These are phyloP conservation scores for Pangasius mekongensis DNA, from an alignment of 2,797 vertebrate genomes.

Conservation along the genomic window DNA sequence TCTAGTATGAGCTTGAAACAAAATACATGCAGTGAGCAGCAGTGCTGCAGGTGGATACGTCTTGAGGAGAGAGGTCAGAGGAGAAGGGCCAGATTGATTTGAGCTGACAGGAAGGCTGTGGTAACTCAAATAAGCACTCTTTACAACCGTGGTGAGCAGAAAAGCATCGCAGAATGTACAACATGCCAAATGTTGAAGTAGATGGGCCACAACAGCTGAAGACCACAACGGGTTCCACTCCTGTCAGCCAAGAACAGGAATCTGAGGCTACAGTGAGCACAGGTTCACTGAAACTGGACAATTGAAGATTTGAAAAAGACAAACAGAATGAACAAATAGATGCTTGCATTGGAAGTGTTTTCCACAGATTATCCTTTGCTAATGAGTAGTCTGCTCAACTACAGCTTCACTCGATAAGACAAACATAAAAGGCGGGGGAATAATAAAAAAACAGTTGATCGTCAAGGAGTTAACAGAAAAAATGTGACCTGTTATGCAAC, in stretches of 20 bases:
- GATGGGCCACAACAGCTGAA: neutral
- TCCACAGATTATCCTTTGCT: neutral
- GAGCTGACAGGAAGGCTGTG: no score
- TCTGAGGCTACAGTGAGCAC: neutral
- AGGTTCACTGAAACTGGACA: neutral
- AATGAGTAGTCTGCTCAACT: neutral
- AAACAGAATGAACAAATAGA: neutral
- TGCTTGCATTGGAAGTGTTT: neutral
- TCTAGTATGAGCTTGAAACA: neutral
- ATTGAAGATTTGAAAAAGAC: neutral
- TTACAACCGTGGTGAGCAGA: neutral
- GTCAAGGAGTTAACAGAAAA: constrained; percentile 34
- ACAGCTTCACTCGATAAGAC: neutral
- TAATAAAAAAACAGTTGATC: neutral
- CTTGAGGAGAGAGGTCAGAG: neutral
- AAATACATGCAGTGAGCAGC: neutral
- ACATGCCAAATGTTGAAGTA: neutral
- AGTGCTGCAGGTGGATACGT: neutral
- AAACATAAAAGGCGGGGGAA: neutral
- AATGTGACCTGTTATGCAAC: constrained; percentile 50
- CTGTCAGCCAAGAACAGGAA: neutral
- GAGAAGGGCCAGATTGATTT: neutral
- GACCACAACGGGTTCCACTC: neutral
- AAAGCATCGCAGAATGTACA: neutral
- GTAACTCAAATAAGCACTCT: neutral